These are phyloP conservation scores for Noctua pronuba DNA, from an alignment of 2,888 invertebrate species.

Conservation along the genomic window DNA sequence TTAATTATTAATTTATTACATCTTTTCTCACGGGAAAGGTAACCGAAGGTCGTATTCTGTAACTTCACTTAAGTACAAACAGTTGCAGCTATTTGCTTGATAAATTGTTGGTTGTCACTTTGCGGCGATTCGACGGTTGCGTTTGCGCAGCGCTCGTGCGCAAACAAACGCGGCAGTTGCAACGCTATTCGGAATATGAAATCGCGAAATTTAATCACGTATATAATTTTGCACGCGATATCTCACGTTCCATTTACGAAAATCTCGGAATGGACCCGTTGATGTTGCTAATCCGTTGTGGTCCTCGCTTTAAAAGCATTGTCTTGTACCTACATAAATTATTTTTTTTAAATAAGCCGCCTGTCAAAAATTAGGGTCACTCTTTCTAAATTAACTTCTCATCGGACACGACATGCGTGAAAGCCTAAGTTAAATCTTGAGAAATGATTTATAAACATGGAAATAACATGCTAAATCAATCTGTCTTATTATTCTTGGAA, in stretches of 20 bases:
- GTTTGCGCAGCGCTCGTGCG: constrained; percentile 74
- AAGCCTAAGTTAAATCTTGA: constrained; percentile 42
- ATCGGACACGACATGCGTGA: constrained; percentile 38
- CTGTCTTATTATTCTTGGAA: constrained; percentile 41
- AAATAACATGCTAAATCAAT: constrained; percentile 37
- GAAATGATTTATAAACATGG: constrained; percentile 46
- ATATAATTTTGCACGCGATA: constrained; percentile 76
- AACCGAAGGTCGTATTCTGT: constrained; percentile 69
- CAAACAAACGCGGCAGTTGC: constrained; percentile 71
- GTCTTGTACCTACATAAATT: constrained; percentile 54
- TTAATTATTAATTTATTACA: constrained; percentile 56
- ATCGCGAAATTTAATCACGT: constrained; percentile 81
- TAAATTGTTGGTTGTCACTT: constrained; percentile 79
- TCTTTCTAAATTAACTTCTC: constrained; percentile 57
- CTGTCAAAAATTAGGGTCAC: constrained; percentile 60
- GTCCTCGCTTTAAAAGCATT: constrained; percentile 58
- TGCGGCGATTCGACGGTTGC: constrained; percentile 63
- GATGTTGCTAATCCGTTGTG: constrained; percentile 54
- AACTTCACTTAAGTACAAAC: constrained; percentile 60
- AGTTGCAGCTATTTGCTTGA: constrained; percentile 75
- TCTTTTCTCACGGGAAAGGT: constrained; percentile 78
- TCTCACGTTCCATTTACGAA: constrained; percentile 79
- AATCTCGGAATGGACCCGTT: constrained; percentile 68
- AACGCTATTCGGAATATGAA: constrained; percentile 75
- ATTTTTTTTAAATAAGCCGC: constrained; percentile 50